Percentiles rank a stretch among this genome's conserved stretches.
These are phyloP conservation scores for Samia ricini DNA, from an alignment of 1,140 invertebrate species.

Conservation along the genomic window DNA sequence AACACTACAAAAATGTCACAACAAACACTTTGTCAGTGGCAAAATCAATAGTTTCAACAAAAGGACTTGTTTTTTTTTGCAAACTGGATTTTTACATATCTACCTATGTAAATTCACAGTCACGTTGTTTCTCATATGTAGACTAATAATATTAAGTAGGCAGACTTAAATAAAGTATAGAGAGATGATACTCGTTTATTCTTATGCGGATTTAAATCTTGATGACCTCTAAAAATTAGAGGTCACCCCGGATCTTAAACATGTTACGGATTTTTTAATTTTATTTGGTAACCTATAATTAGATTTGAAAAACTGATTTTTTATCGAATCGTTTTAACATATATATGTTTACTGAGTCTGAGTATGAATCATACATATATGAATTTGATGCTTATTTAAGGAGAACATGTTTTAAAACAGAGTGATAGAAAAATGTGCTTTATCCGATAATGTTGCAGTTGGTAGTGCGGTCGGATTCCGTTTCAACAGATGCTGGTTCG, in stretches of 20 bases:
- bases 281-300: neutral
- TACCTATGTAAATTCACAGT: no score
- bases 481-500: no score
- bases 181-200: neutral
- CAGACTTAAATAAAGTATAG: neutral
- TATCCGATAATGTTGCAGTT: no score
- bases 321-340: neutral
- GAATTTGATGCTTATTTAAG: no score
- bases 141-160: neutral
- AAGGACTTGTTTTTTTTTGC: neutral
- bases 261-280: neutral
- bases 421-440: no score
- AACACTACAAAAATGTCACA: no score
- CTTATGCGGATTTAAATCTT: neutral
- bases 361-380: no score
- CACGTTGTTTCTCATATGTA: neutral
- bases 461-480: no score
- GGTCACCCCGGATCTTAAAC: neutral
- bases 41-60: neutral
- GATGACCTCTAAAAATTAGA: neutral
- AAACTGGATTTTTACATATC: neutral
- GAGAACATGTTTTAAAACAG: no score
- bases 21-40: neutral
- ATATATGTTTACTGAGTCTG: no score
- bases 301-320: neutral